Evolutionary conservation across 2,888 invertebrate genomes (phyloP).

Genomic region (Lasioglossum figueresi): DNA sequence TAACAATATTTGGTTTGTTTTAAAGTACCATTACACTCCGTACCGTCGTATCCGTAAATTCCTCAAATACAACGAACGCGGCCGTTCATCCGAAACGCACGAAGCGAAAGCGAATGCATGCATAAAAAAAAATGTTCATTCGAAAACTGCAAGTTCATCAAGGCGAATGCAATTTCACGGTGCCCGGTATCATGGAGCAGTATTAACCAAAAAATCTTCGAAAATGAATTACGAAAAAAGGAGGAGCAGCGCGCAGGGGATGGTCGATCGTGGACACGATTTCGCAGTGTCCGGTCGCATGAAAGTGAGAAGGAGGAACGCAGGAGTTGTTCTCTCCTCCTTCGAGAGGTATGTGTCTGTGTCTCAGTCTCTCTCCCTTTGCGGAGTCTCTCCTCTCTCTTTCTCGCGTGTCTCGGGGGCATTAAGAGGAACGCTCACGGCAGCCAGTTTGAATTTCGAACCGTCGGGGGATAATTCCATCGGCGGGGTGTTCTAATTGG

Average conservation of each 20-base stretch:
- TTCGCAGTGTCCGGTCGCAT: slow-evolving; percentile 17
- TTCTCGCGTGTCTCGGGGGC: slow-evolving; percentile 78
- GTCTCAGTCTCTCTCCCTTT: background rate
- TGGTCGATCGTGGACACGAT: slow-evolving; percentile 17
- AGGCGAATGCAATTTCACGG: slow-evolving; percentile 14
- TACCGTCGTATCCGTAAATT: background rate
- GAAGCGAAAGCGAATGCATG: background rate
- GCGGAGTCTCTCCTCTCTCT: background rate
- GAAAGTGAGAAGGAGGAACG: slow-evolving; percentile 12
- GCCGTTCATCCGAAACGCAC: background rate
- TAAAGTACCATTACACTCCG: background rate
- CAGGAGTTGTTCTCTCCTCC: background rate
- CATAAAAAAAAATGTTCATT: background rate
- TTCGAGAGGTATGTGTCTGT: background rate
- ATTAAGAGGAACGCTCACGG: slow-evolving; percentile 77
- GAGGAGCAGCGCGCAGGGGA: slow-evolving; percentile 1
- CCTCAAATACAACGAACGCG: background rate
- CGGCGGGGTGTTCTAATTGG: slow-evolving; percentile 83
- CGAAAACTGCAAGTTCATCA: background rate
- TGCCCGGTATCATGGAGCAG: background rate
- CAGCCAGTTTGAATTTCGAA: slow-evolving; percentile 83
- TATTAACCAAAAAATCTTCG: background rate
- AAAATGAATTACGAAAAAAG: background rate
- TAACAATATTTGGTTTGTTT: no score
- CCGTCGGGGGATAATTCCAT: slow-evolving; percentile 82